Evolutionary conservation across 1,140 invertebrate genomes (phyloP).

Genomic region (Antheraea mylitta): DNA sequence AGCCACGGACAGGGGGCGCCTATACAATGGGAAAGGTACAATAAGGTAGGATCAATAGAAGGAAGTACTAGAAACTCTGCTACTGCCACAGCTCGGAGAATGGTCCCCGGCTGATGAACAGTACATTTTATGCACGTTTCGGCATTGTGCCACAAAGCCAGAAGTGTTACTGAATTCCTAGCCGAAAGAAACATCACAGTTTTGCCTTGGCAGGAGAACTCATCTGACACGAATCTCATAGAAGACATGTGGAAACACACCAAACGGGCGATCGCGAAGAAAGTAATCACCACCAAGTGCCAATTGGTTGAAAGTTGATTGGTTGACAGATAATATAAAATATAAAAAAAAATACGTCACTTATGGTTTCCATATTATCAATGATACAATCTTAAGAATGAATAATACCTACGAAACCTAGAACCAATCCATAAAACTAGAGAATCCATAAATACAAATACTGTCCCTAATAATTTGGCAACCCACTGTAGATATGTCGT

Average conservation of each 20-base stretch:
- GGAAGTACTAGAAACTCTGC: too few relatives aligned
- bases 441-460: not conserved
- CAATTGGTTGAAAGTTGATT: not conserved
- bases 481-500: not conserved
- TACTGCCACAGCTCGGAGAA: too few relatives aligned
- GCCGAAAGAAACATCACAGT: not conserved
- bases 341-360: too few relatives aligned
- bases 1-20: too few relatives aligned
- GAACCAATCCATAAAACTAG: not conserved
- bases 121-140: not conserved
- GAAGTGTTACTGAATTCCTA: not conserved
- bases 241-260: not conserved
- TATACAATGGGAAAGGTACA: too few relatives aligned
- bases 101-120: too few relatives aligned
- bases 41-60: too few relatives aligned
- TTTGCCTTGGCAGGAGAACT: not conserved
- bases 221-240: not conserved
- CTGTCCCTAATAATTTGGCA: slow-evolving; percentile 4
- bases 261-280: not conserved
- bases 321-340: too few relatives aligned
- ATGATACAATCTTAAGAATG: too few relatives aligned
- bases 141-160: not conserved
- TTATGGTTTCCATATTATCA: too few relatives aligned
- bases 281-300: not conserved
- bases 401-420: not conserved